These are phyloP conservation scores for Cryptomyrus ogoouensis DNA, from an alignment of 2,113 vertebrate species.

Conservation along the genomic window DNA sequence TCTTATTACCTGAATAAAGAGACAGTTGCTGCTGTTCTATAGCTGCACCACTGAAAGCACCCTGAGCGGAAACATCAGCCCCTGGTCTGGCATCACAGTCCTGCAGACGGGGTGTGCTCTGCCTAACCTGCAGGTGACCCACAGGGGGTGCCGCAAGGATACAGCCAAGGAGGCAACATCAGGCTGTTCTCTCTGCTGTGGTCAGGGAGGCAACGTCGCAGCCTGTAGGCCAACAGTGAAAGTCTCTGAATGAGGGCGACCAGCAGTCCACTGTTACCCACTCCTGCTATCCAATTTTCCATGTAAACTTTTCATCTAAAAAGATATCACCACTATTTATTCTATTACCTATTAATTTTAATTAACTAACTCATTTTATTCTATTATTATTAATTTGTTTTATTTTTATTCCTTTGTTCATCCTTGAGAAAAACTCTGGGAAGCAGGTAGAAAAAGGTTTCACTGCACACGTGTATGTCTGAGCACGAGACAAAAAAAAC, in stretches of 20 bases:
- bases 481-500: not conserved
- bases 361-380: not conserved
- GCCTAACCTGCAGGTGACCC: not conserved
- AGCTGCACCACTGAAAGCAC: not conserved
- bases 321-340: not conserved
- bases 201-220: not conserved
- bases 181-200: not conserved
- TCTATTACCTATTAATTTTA: not conserved
- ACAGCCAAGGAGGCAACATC: not conserved
- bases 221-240: not conserved
- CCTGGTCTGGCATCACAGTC: not conserved
- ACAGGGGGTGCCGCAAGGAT: not conserved
- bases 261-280: not conserved
- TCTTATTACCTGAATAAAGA: not conserved
- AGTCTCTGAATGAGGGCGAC: not conserved
- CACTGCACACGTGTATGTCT: not conserved
- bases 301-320: not conserved
- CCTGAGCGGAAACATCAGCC: not conserved
- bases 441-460: not conserved
- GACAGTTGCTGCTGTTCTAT: not conserved
- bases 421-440: not conserved
- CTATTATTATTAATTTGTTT: not conserved
- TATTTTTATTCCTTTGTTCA: no score
- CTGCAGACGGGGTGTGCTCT: not conserved
- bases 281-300: not conserved